These are phyloP conservation scores for Orientallactaga bullata DNA, from an alignment of 2,113 vertebrate genomes.

Conservation along the genomic window DNA sequence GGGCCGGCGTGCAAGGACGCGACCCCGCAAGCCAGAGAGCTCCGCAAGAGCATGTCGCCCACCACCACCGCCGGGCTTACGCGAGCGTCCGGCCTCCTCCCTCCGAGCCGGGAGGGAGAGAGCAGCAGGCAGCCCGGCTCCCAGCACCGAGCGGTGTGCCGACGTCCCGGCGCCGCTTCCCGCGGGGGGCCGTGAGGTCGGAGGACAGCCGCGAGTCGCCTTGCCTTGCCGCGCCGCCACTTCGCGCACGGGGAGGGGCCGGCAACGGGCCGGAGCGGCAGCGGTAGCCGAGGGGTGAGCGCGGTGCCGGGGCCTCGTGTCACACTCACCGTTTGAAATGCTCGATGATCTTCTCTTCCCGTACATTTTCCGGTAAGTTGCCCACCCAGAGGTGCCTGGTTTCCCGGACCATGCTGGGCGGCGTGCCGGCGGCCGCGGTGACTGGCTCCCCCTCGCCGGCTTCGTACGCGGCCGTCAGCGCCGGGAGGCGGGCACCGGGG, in stretches of 20 bases:
- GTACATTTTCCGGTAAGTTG: conserved; percentile 99
- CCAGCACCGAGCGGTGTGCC: conserved; percentile 10
- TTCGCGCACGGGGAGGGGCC: conserved; percentile 52
- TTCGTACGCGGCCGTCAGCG: conserved; percentile 81
- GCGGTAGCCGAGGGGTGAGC: conserved; percentile 23
- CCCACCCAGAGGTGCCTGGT: conserved; percentile 99
- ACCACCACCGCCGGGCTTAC: background rate
- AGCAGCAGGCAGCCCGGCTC: background rate
- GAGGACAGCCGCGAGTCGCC: conserved; percentile 17
- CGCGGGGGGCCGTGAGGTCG: background rate
- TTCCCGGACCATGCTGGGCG: conserved; percentile 99
- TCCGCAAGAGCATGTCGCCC: background rate
- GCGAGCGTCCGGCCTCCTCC: background rate
- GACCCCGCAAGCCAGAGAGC: background rate
- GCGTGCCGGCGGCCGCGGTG: conserved; percentile 84
- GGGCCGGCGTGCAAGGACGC: conserved; percentile 40
- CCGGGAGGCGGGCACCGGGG: conserved; percentile 80
- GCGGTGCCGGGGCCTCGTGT: conserved; percentile 64
- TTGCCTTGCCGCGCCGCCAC: background rate
- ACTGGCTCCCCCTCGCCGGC: conserved; percentile 80
- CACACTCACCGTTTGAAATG: conserved; percentile 99
- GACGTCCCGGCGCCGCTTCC: background rate
- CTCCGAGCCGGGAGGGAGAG: background rate
- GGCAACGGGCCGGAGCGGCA: conserved; percentile 60
- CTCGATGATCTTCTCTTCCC: conserved; percentile 99